Base-by-base conservation (phyloP, 64 coral and sea anemone genomes). In the Actinia tenebrosa region DNA sequence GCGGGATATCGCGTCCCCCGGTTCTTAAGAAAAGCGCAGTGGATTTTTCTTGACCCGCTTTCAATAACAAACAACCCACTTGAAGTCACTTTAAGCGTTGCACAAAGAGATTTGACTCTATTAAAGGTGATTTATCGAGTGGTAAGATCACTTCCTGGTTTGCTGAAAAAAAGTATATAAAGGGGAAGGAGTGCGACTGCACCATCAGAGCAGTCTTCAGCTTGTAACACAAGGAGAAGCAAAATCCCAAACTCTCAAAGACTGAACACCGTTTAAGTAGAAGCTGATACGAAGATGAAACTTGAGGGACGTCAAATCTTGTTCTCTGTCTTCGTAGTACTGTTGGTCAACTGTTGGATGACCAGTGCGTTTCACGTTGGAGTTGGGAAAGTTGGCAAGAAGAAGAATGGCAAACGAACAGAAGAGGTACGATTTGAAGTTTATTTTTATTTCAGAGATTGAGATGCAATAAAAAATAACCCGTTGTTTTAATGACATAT, bases 91-190 rank as follows among this genome's bases (percentile, higher is more conserved):
- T 75, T 75, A 75, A 15, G 69, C 69, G 69, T 26, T 27, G 1
- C 69, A 75, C 69, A 75, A 75, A 26, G 26, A 42, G 69, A 42
- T 75, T 75, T 30, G 69, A 42, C 26, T 37, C 30, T 14, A 75
- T 11, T 14, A 75, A 13, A 25, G 69, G 69, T 75, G 69, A 75
- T 75, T 42, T 75, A 75, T 75, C 23, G 69, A 26, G 69, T 30
- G 18, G 63, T 75, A 75, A 75, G 25, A 30, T 75, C n/a, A 75
- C 69, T 75, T 75, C 69, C 69, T 75, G 69, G 69, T 66, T 66
- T 20, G 63, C 63, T 42, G 10, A 43, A 75, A 15, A 18, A 75
- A 42, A 3, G 26, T 75, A 75, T 75, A 75, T 75, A 75, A 75
- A 15, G 27, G 10, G 26, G 9, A 75, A 4, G 25, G 10, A 42